Conservation (phyloP, 2,113 vertebrate genomes). For the Rhinolophus sinicus region DNA sequence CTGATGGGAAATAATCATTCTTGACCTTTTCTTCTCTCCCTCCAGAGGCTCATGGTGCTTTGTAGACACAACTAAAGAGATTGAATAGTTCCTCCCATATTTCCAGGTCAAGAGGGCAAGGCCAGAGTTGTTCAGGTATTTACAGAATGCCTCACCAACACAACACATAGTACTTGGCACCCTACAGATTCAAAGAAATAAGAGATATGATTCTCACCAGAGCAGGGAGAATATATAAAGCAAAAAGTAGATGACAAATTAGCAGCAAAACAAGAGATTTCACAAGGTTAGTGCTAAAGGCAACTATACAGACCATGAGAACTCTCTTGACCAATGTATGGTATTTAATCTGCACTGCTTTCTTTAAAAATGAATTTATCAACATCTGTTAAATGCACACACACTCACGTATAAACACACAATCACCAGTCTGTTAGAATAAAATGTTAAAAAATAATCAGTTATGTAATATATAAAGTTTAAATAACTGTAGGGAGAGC, state of each 20-base stretch:
- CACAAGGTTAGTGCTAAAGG: background rate
- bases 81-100: conserved; percentile 44
- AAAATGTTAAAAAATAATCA: background rate
- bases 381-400: background rate
- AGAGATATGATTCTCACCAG: background rate
- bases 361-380: conserved; percentile 15
- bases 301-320: background rate
- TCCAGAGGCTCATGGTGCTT: conserved; percentile 43
- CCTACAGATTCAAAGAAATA: background rate
- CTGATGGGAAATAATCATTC: conserved; percentile 50
- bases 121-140: conserved; percentile 52
- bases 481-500: background rate
- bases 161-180: conserved; percentile 20
- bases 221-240: background rate
- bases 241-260: background rate
- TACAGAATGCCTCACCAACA: conserved; percentile 53
- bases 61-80: conserved; percentile 57
- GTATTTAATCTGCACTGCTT: background rate
- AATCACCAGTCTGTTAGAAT: background rate
- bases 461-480: background rate
- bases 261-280: conserved; percentile 36
- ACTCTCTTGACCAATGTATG: background rate
- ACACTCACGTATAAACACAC: background rate
- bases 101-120: conserved; percentile 60
- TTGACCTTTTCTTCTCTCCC: conserved; percentile 40